Evolutionary conservation across 2,113 vertebrate genomes (phyloP).

Genomic region (Buteo buteo): DNA sequence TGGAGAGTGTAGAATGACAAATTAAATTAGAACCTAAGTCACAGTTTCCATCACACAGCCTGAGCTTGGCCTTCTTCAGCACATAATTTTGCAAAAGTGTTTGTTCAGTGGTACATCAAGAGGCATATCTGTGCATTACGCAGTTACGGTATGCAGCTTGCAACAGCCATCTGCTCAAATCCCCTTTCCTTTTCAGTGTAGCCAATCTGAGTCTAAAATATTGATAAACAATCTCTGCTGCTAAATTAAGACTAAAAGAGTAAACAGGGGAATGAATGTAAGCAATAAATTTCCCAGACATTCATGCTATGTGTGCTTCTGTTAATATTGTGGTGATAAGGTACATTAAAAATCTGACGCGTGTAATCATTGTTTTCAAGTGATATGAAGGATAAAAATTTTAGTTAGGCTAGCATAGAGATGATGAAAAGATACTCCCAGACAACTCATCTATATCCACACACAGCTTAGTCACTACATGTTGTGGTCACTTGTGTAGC

Average conservation of each 20-base stretch:
- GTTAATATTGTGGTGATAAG: not conserved
- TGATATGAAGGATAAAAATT: not conserved
- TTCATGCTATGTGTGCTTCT: accelerated
- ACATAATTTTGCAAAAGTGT: not conserved
- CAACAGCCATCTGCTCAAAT: not conserved
- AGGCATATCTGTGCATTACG: not conserved
- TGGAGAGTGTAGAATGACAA: not conserved
- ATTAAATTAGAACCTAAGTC: not conserved
- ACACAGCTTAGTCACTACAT: not conserved
- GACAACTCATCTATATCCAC: not conserved
- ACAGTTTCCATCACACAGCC: not conserved
- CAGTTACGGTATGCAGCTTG: not conserved
- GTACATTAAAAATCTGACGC: not conserved
- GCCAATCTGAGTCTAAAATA: constrained; percentile 14
- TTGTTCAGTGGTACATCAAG: not conserved
- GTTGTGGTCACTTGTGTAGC: not conserved
- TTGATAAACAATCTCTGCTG: constrained; percentile 6
- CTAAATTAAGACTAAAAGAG: not conserved
- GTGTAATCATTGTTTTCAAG: not conserved
- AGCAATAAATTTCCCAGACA: not conserved
- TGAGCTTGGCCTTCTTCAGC: not conserved
- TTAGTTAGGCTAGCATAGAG: not conserved
- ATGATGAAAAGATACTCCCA: not conserved
- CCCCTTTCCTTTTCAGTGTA: not conserved
- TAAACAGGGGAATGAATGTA: not conserved